Evolutionary conservation across 2,888 invertebrate genomes (phyloP).

Genomic region (Euplexia lucipara): DNA sequence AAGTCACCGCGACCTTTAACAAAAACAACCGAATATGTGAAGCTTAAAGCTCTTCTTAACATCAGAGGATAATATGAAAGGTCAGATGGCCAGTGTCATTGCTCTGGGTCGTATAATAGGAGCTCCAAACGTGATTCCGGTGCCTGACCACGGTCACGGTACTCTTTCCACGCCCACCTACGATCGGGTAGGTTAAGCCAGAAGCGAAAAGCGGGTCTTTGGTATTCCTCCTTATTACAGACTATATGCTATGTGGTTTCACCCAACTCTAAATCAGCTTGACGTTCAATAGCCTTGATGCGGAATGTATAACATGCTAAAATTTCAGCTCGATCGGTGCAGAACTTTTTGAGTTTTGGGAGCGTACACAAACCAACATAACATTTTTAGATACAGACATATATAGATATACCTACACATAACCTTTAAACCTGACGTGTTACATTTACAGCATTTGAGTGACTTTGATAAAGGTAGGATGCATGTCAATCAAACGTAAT

Average conservation of each 20-base stretch:
- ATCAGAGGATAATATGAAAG: constrained; percentile 43
- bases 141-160: constrained; percentile 45
- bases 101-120: constrained; percentile 19
- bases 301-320: too few relatives aligned
- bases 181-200: not conserved
- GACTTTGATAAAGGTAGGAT: constrained; percentile 18
- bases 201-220: constrained; percentile 5
- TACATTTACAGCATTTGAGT: not conserved
- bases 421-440: not conserved
- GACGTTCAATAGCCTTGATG: too few relatives aligned
- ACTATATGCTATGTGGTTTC: too few relatives aligned
- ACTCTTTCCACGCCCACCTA: constrained; percentile 38
- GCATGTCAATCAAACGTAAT: not conserved
- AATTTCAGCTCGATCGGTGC: too few relatives aligned
- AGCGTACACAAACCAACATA: too few relatives aligned
- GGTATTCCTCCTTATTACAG: not conserved
- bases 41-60: constrained; percentile 11
- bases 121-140: constrained; percentile 10
- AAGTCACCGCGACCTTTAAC: constrained; percentile 14
- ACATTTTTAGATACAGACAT: too few relatives aligned
- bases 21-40: too few relatives aligned
- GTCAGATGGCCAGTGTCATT: constrained; percentile 30
- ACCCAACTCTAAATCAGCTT: too few relatives aligned
- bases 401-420: too few relatives aligned
- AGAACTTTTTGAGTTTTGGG: too few relatives aligned